phyloP scores from a whole-genome alignment of 2,888 invertebrate species.

The Platycheirus albimanus region DNA sequence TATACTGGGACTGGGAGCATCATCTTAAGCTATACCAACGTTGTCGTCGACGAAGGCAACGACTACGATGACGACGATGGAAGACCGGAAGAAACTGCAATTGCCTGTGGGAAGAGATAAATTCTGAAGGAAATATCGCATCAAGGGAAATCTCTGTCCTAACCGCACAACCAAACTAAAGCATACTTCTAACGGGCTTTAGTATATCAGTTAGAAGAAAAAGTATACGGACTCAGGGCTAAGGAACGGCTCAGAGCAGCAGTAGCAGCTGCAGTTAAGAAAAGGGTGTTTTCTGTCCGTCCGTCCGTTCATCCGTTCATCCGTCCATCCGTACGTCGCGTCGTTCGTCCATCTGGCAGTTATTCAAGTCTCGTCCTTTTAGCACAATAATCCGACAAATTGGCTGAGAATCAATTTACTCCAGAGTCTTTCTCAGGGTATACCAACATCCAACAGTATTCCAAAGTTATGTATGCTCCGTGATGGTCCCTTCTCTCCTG shows the following conservation, averaged over 20 bases:
- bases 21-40: slow-evolving; percentile 5
- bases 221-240: no score
- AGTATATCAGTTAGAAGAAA: no score
- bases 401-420: slow-evolving; percentile 80
- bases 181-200: neutral
- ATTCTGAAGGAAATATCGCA: slow-evolving; percentile 62
- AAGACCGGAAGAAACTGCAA: slow-evolving; percentile 65
- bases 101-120: slow-evolving; percentile 52
- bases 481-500: neutral
- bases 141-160: slow-evolving; percentile 58
- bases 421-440: slow-evolving; percentile 38
- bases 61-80: no score
- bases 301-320: slow-evolving; percentile 7
- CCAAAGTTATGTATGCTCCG: slow-evolving; percentile 10
- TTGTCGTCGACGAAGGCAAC: no score
- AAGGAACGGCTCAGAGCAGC: no score
- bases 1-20: neutral
- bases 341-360: slow-evolving; percentile 64
- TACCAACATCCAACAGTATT: neutral
- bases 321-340: no score
- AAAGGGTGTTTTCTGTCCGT: slow-evolving; percentile 20
- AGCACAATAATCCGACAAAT: slow-evolving; percentile 78
- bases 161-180: slow-evolving; percentile 42
- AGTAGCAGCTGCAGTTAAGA: slow-evolving; percentile 13
- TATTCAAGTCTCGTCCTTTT: slow-evolving; percentile 66